A percentile compares a stretch with the other conserved stretches of the same genome.
These are phyloP conservation scores for Onthophagus sagittarius DNA, from an alignment of 2,888 invertebrate genomes.

Conservation along the genomic window DNA sequence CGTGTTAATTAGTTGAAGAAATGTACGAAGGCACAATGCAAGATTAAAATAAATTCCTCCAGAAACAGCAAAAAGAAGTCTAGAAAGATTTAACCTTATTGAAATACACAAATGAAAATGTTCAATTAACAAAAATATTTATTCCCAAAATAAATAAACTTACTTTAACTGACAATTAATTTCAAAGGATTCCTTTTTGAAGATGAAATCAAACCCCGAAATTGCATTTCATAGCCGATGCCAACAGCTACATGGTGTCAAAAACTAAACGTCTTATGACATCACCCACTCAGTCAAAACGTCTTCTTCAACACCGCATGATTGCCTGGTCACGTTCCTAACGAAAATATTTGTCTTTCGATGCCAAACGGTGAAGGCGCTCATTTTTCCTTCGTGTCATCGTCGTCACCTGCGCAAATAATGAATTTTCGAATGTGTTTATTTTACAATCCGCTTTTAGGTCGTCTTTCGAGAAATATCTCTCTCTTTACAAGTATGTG, in stretches of 20 bases:
- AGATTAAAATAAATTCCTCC: too few relatives aligned
- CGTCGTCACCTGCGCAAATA: neutral
- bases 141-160: too few relatives aligned
- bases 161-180: too few relatives aligned
- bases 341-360: neutral
- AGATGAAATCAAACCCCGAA: neutral
- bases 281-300: neutral
- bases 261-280: neutral
- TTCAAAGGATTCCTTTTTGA: neutral
- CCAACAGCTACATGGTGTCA: neutral
- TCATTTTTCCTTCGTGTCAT: neutral
- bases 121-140: too few relatives aligned
- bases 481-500: neutral
- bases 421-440: neutral
- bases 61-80: too few relatives aligned
- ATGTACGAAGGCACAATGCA: too few relatives aligned
- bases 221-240: neutral
- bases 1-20: too few relatives aligned
- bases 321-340: neutral
- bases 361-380: neutral
- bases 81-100: too few relatives aligned
- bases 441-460: neutral
- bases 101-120: too few relatives aligned
- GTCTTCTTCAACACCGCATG: neutral
- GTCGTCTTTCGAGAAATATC: neutral